Base-by-base conservation (phyloP, 2,797 vertebrate genomes). In the Girardinus metallicus region DNA sequence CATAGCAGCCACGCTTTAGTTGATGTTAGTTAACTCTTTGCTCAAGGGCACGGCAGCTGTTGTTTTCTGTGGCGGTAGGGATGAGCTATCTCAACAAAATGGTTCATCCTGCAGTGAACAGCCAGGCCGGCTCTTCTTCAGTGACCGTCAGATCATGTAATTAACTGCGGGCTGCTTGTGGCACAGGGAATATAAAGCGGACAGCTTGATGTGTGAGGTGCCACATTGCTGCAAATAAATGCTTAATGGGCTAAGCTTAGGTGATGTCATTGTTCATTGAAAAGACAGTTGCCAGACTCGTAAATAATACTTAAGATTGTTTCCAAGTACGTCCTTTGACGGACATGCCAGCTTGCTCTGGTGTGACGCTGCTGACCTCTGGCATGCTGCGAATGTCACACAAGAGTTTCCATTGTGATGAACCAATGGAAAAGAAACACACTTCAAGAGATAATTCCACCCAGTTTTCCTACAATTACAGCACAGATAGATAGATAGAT, bases 241-340 rank as follows among this genome's bases (percentile, higher is more conserved):
- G 88, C 91, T 90, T 95, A 95, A 95, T 95, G 92, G 93, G 85
- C 87, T 73, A 85, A 93, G 93, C 93, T 94, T 92, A 93, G 88
- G 91, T 93, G 93, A 95, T 94, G 94, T 94, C 92, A 91, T 95
- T 92, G 94, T 94, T 94, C 93, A 95, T 85, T 91, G 93, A 92
- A 88, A 91, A 81, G 86, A 86, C 92, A 93, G 88, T 90, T 90
- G 92, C 84, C 85, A 79, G 87, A 83, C 90, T 95, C 92, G 77
- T 96, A 96, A 96, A 96, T 96, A 94, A 94, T 87, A 90, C 93
- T 94, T 89, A 93, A 95, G 95, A 96, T 95, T 90, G 87, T 94
- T 96, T 95, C 94, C 92, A 93, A 95, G 85, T 87, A 83, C 81
- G 64, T 93, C 83, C 91, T 93, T 90, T 93, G 92, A 95, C 82